Percentiles rank a stretch among this genome's conserved stretches.
Conservation (phyloP, 2,888 invertebrate genomes). For the Himalopsyche kuldschensis region DNA sequence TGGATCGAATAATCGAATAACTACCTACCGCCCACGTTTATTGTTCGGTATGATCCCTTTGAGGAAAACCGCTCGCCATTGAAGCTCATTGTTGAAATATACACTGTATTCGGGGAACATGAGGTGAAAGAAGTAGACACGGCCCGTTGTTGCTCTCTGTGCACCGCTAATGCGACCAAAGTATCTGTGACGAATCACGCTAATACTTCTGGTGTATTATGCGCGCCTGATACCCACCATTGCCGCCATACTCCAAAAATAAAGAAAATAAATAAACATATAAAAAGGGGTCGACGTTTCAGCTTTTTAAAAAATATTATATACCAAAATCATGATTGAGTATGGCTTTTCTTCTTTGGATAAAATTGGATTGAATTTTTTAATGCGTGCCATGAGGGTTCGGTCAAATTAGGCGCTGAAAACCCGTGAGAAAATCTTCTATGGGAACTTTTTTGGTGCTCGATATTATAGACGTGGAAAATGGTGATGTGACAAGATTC, state of each 20-base stretch:
- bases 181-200: constrained; percentile 48
- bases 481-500: not conserved
- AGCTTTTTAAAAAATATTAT: constrained; percentile 11
- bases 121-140: constrained; percentile 37
- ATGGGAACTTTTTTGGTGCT: not conserved
- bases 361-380: constrained; percentile 17
- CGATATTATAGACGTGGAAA: not conserved
- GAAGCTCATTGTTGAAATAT: constrained; percentile 16
- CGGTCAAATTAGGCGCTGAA: not conserved
- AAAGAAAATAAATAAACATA: not conserved
- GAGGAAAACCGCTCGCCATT: constrained; percentile 29
- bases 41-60: constrained; percentile 14
- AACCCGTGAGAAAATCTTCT: constrained; percentile 8
- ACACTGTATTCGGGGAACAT: constrained; percentile 12
- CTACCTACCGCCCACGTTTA: constrained; percentile 19
- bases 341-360: not conserved
- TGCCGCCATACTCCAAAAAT: not conserved
- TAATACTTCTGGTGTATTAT: constrained; percentile 31
- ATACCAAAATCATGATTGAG: constrained; percentile 10
- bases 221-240: constrained; percentile 5
- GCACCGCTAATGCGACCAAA: constrained; percentile 48
- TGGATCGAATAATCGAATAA: not conserved
- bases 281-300: constrained; percentile 13
- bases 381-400: constrained; percentile 1
- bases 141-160: constrained; percentile 42